Evolutionary conservation across 2,888 invertebrate species (phyloP).

Genomic region (Thalpophila matura): DNA sequence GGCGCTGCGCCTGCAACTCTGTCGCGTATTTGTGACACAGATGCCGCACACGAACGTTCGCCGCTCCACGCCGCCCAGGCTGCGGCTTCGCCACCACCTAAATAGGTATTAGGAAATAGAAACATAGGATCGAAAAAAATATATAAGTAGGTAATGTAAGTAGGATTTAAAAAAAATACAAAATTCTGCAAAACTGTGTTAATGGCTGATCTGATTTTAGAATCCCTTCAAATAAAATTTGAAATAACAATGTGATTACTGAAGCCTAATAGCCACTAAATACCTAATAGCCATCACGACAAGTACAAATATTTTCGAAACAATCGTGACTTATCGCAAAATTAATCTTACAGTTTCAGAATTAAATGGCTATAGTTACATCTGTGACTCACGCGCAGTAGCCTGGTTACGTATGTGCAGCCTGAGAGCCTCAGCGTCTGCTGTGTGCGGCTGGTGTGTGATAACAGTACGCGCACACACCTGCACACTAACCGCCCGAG

Average conservation of each 20-base stretch:
- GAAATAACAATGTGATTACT: conserved; percentile 27
- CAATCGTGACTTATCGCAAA: conserved; percentile 18
- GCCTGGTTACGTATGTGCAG: conserved; percentile 87
- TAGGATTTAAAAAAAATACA: too few species aligned
- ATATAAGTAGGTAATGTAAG: not conserved
- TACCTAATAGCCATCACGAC: too few species aligned
- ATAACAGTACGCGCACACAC: conserved; percentile 91
- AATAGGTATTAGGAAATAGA: too few species aligned
- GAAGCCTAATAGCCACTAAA: not conserved
- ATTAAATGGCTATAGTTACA: conserved; percentile 11
- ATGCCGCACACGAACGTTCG: conserved; percentile 75
- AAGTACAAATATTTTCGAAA: too few species aligned
- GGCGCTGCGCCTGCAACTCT: conserved; percentile 83
- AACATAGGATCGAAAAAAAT: not conserved
- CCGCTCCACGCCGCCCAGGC: conserved; percentile 87
- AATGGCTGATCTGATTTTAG: conserved; percentile 4
- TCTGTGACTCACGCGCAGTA: conserved; percentile 73
- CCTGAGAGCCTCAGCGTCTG: conserved; percentile 91
- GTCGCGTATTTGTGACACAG: conserved; percentile 75
- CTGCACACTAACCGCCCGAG: conserved; percentile 86
- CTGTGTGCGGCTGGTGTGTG: conserved; percentile 93
- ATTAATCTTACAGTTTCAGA: not conserved
- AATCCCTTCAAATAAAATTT: conserved; percentile 8
- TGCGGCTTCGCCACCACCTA: conserved; percentile 82
- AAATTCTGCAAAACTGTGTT: conserved; percentile 7